A percentile compares a stretch with the other conserved stretches of the same genome.
phyloP scores from a whole-genome alignment of 2,888 invertebrate species.

The Agrochola lychnidis region DNA sequence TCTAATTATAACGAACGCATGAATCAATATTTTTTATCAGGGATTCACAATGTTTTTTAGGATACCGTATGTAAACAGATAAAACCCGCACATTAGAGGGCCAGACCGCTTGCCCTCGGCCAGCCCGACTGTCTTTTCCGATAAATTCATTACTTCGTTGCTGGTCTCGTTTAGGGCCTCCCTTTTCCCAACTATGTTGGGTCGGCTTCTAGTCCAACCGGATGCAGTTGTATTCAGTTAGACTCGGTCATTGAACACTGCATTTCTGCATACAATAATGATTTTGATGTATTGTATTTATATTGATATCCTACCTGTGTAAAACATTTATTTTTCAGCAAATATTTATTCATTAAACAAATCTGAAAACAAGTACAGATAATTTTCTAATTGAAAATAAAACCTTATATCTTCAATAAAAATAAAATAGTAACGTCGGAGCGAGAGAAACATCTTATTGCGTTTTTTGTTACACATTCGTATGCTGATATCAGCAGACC shows the following conservation, averaged over 20 bases:
- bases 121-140: background rate
- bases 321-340: background rate
- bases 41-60: background rate
- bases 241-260: background rate
- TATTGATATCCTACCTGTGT: background rate
- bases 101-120: too few relatives aligned
- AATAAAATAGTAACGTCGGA: constrained; percentile 56
- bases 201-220: background rate
- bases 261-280: background rate
- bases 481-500: constrained; percentile 82
- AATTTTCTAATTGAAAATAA: constrained; percentile 61
- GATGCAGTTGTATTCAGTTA: background rate
- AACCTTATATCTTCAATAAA: constrained; percentile 47
- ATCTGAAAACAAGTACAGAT: constrained; percentile 11
- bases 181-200: background rate
- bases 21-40: too few relatives aligned
- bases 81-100: background rate
- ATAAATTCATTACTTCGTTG: background rate
- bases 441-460: constrained; percentile 74
- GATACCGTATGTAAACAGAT: background rate
- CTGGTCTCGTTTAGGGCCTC: background rate
- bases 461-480: constrained; percentile 80
- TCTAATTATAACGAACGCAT: background rate
- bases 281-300: background rate
- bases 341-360: background rate